Conservation (phyloP, 2,888 invertebrate species). For the Acheta domesticus region DNA sequence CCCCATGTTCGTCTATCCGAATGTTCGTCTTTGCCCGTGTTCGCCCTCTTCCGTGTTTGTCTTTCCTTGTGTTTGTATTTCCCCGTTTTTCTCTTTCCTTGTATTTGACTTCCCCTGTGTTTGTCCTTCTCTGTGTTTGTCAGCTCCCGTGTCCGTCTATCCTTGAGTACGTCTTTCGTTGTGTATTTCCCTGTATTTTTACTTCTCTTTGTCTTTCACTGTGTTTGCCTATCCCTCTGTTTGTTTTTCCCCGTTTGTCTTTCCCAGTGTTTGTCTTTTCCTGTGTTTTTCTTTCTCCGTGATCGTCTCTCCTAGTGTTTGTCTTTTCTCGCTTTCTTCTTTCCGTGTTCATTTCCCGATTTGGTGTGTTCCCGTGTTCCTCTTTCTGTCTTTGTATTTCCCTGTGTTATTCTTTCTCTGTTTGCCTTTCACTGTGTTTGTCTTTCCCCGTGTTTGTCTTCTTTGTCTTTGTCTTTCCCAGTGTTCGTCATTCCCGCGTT, state of each 20-base stretch:
- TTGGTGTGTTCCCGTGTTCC: no score
- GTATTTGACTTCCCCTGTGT: neutral
- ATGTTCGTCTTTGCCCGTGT: no score
- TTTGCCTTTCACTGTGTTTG: neutral
- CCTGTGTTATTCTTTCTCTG: neutral
- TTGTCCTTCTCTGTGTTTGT: neutral
- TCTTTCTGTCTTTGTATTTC: neutral
- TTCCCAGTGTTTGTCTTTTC: neutral
- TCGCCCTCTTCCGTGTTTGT: no score
- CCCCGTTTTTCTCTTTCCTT: no score
- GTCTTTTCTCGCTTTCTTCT: neutral
- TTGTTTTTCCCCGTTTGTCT: neutral
- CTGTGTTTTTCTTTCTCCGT: neutral
- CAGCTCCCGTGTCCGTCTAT: neutral
- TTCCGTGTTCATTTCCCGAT: neutral
- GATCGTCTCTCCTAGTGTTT: neutral
- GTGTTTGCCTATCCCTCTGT: neutral
- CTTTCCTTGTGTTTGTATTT: no score
- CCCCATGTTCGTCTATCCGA: no score
- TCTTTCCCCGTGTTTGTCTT: neutral
- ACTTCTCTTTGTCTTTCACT: no score
- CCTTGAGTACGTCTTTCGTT: no score
- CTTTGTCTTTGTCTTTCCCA: neutral
- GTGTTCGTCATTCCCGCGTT: neutral
- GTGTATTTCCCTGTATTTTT: no score